phyloP scores from a whole-genome alignment of 2,888 invertebrate genomes.

The Leptura quadrifasciata region DNA sequence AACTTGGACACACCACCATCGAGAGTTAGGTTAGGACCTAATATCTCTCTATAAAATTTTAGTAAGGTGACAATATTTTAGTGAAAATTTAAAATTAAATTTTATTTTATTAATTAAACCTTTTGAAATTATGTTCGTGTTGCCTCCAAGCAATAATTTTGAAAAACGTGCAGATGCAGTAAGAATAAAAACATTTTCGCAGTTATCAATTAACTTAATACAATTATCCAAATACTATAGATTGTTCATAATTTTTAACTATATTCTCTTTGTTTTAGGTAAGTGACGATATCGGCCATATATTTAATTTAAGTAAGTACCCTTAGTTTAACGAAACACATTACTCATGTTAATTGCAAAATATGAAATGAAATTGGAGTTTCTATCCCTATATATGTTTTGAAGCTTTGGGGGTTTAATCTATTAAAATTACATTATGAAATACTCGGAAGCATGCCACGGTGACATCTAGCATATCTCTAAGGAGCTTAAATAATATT shows the following conservation, averaged over 20 bases:
- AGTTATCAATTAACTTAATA: too few species aligned
- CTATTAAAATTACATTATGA: slow-evolving; percentile 13
- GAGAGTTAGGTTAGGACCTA: too few species aligned
- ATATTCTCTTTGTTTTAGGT: slow-evolving; percentile 25
- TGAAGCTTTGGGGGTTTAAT: slow-evolving; percentile 16
- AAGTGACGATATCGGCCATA: not conserved
- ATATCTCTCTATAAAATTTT: too few species aligned
- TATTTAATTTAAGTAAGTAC: not conserved
- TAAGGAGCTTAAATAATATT: slow-evolving; percentile 11
- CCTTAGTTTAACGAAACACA: not conserved
- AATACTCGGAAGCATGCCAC: not conserved
- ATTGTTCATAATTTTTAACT: not conserved
- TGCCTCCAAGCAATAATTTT: too few species aligned
- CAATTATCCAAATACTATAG: too few species aligned
- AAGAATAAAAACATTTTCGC: too few species aligned
- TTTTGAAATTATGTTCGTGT: too few species aligned
- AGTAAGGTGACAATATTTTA: too few species aligned
- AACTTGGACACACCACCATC: too few species aligned
- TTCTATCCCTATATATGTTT: not conserved
- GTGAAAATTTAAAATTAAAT: too few species aligned
- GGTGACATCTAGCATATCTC: slow-evolving; percentile 23
- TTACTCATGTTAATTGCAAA: not conserved
- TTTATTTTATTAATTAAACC: too few species aligned
- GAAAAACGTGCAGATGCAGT: too few species aligned
- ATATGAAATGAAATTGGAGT: not conserved